Evolutionary conservation across 1,140 invertebrate genomes (phyloP), one percentile per base, ranked within the genome.

Genomic region (Cheumatopsyche charites): DNA sequence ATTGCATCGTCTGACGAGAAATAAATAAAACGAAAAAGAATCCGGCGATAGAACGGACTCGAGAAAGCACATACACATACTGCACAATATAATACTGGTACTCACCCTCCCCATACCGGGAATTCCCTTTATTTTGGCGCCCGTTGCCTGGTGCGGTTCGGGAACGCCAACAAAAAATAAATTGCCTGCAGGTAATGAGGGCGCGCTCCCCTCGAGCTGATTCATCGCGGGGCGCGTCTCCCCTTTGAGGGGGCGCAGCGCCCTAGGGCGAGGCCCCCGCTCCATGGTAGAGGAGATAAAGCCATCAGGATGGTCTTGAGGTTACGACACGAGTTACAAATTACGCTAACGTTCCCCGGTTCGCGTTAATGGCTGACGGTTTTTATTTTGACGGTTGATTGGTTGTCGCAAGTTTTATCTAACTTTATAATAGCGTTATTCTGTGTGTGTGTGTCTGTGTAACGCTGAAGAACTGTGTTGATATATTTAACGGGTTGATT

Each of bases 101-200:
- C 47, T 52, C 13, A 4, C 47, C 47, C 13, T 13, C 47, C 47
- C 47, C 9, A 11, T n/a, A 5, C n/a, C 17, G 42, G 21, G 49
- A 25, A 66, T 47, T 66, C 41, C 43, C 43, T 66, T 15, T 66
- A 66, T 66, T 66, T 66, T 47, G 42, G 21, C 21, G 17, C 29
- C 7, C 15, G 41, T 63, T 43, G 63, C 63, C 41, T 45, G 36
- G 42, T 66, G 29, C 62, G 62, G 62, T 63, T 7, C 23, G 21
- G 26, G 62, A 25, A 42, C 17, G 62, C 62, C 41, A 17, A 66
- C 66, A 68, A 68, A 68, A 68, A 68, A 58, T 70, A 70, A 70
- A 70, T 70, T 70, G 68, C 55, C 68, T 62, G 68, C 68, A 70
- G 68, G 68, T 70, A 70, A 70, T 70, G 68, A 62, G 68, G 68